phyloP scores from a whole-genome alignment of 2,113 vertebrate genomes.

The Triplophysa siluroides region DNA sequence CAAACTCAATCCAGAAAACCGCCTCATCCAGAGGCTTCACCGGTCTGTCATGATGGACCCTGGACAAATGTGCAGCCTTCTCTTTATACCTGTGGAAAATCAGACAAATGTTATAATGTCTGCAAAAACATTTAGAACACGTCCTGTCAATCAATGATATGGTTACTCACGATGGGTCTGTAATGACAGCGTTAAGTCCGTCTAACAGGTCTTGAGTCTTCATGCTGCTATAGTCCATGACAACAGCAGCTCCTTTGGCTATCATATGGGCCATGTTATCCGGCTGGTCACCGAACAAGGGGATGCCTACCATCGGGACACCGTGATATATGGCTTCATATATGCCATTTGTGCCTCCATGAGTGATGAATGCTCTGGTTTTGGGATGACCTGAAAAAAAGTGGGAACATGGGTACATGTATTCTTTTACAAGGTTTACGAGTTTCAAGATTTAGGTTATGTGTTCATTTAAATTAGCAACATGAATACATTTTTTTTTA shows the following conservation, averaged over 20 bases:
- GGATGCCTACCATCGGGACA: constrained; percentile 86
- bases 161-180: constrained; percentile 78
- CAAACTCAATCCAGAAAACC: constrained; percentile 90
- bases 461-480: background rate
- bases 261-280: constrained; percentile 84
- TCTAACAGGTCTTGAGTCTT: constrained; percentile 71
- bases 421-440: background rate
- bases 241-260: constrained; percentile 81
- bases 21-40: constrained; percentile 80
- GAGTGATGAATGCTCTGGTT: constrained; percentile 87
- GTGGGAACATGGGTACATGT: background rate
- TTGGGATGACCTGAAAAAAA: constrained; percentile 80
- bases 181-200: constrained; percentile 78
- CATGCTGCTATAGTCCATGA: constrained; percentile 74
- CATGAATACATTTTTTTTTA: background rate
- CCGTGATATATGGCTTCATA: constrained; percentile 94
- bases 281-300: constrained; percentile 84
- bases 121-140: background rate
- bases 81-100: constrained; percentile 80
- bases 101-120: background rate
- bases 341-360: constrained; percentile 90
- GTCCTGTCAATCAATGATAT: background rate
- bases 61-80: constrained; percentile 77
- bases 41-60: constrained; percentile 85
- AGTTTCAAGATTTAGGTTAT: background rate